phyloP scores from a whole-genome alignment of 2,113 vertebrate genomes.

The Rhodinocichla rosea region DNA sequence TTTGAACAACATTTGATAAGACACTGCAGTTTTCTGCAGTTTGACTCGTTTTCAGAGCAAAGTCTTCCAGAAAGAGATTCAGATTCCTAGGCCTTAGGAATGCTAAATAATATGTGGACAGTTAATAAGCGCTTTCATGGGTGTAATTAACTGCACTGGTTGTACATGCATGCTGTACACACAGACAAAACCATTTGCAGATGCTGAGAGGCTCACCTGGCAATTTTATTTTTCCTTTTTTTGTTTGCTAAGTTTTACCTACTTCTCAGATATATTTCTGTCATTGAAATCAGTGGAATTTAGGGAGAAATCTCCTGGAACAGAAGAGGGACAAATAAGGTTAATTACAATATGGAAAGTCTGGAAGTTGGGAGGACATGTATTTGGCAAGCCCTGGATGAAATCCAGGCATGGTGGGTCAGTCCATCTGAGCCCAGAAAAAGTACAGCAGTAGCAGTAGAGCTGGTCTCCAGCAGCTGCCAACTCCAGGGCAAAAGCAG shows the following conservation, averaged over 20 bases:
- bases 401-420: neutral
- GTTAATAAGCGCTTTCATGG: neutral
- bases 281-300: neutral
- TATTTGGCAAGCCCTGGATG: neutral
- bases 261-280: neutral
- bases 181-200: neutral
- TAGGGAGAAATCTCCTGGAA: neutral
- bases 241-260: neutral
- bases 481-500: neutral
- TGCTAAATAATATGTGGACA: neutral
- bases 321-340: neutral
- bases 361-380: neutral
- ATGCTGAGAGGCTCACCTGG: neutral
- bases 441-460: neutral
- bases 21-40: neutral
- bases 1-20: neutral
- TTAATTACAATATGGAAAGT: neutral
- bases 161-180: neutral
- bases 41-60: neutral
- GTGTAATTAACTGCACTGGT: slow-evolving; percentile 1
- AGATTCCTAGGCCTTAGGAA: neutral
- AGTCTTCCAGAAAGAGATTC: neutral
- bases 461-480: neutral
- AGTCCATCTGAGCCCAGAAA: rapidly evolving
- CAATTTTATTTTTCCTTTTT: neutral